Conservation (phyloP, 2,797 vertebrate species). For the Poecilia wingei region DNA sequence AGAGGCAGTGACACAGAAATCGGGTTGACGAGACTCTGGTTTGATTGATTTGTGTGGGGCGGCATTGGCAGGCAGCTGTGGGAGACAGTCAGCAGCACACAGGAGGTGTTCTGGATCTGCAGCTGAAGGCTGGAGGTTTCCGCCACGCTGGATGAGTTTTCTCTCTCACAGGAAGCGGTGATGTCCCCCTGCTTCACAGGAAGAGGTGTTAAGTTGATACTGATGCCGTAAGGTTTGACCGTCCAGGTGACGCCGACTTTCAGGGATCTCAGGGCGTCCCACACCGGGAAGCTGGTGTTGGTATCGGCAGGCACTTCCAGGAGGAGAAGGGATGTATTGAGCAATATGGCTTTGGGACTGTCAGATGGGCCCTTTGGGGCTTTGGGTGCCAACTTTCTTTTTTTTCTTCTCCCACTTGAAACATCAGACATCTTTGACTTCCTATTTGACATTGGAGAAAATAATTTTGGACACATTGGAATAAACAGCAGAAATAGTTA, state of each 20-base stretch:
- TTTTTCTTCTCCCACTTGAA: slow-evolving; percentile 14
- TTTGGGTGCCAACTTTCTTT: slow-evolving; percentile 31
- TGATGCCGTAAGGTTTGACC: slow-evolving; percentile 54
- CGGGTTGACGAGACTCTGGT: background rate
- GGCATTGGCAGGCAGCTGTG: background rate
- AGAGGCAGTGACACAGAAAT: slow-evolving; percentile 29
- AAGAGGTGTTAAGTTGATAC: slow-evolving; percentile 43
- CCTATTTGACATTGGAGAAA: slow-evolving; percentile 3
- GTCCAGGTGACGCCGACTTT: slow-evolving; percentile 54
- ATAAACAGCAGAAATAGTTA: background rate
- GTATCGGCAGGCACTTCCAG: slow-evolving; percentile 48
- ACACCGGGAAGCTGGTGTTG: slow-evolving; percentile 61
- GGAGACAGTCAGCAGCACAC: slow-evolving; percentile 15
- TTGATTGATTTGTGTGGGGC: background rate
- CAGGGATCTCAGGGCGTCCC: slow-evolving; percentile 53
- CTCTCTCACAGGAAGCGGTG: background rate
- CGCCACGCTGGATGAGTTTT: background rate
- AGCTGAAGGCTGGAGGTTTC: background rate
- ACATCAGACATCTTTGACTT: slow-evolving; percentile 33
- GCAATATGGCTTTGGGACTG: slow-evolving; percentile 18
- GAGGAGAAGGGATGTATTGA: slow-evolving; percentile 34
- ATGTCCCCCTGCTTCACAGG: background rate
- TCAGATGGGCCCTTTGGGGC: background rate
- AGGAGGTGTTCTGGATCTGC: slow-evolving; percentile 14
- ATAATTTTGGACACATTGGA: background rate